Evolutionary conservation across 1,140 invertebrate genomes (phyloP), one percentile per base, ranked within the genome.

Genomic region (Atta cephalotes): DNA sequence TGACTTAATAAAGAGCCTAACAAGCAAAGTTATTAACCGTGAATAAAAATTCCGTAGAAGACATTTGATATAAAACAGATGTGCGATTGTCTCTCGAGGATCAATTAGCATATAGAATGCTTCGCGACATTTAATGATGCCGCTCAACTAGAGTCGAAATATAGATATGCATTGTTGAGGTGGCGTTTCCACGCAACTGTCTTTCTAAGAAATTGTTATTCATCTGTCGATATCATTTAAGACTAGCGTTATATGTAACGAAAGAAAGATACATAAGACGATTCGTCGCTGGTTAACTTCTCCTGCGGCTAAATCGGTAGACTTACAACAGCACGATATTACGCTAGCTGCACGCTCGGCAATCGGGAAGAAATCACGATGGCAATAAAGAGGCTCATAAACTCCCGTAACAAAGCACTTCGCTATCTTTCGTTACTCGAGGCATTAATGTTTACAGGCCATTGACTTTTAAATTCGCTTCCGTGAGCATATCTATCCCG

Each of bases 371-470:
- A 77, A 89, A 88, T 90, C 89, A 49, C 63, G 51, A 56, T 25
- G 12, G 88, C 71, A 81, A 81, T 85, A 81, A 90, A 90, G 86
- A 21, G 28, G 51, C 65, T 90, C 89, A 78, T 85, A 85, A 88
- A 85, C 74, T 31, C 70, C 58, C 63, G 58, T 65, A 77, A 89
- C 86, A 60, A 79, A 85, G 51, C 68, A 58, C 56, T 80, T 58
- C 21, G 78, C 85, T 66, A 89, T 90, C 86, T 88, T 85, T 85
- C 85, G 72, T 90, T 90, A 85, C 39, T 89, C 25, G 18, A 31
- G 58, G 51, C 85, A 62, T 90, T 85, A 85, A 76, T 49, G 60
- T 90, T 90, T 60, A 85, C 76, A 35, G 86, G 51, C 86, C 88
- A 90, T 90, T 85, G 86, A 81, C 70, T 90, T 85, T 70, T 51